These are phyloP conservation scores for Leptinotarsa tumamoca DNA, from an alignment of 2,888 invertebrate genomes.

Conservation along the genomic window DNA sequence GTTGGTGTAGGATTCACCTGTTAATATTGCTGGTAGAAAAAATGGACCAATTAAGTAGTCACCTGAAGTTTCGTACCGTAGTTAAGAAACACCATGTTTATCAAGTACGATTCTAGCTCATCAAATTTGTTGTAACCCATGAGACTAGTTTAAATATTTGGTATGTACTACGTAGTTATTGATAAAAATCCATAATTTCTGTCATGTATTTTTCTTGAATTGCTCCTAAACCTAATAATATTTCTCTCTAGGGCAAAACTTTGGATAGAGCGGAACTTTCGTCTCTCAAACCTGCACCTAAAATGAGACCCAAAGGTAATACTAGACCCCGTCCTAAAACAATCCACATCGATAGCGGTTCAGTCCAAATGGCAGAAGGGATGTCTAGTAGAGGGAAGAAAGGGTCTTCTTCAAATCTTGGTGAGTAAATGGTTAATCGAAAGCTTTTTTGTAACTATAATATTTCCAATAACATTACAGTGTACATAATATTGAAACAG, in stretches of 20 bases:
- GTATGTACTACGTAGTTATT: too few species aligned
- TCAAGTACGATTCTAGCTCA: too few species aligned
- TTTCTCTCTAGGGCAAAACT: slow-evolving; percentile 77
- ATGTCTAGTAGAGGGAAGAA: slow-evolving; percentile 81
- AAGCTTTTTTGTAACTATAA: slow-evolving; percentile 26
- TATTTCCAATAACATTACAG: slow-evolving; percentile 21
- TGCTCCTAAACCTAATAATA: not conserved
- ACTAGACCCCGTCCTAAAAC: slow-evolving; percentile 88
- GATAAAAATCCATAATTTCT: too few species aligned
- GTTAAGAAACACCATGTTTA: too few species aligned
- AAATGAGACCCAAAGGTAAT: slow-evolving; percentile 74
- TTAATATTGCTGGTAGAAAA: too few species aligned
- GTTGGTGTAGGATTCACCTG: too few species aligned
- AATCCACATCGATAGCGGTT: slow-evolving; percentile 88
- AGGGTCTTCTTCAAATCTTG: slow-evolving; percentile 85
- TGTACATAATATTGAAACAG: not conserved
- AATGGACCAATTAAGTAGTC: too few species aligned
- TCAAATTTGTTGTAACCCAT: too few species aligned
- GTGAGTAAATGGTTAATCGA: slow-evolving; percentile 67
- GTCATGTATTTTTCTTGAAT: not conserved
- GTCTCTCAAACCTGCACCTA: slow-evolving; percentile 73
- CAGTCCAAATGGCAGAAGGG: slow-evolving; percentile 82
- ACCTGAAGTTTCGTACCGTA: too few species aligned
- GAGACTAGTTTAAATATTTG: too few species aligned
- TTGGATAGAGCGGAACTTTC: slow-evolving; percentile 77